Evolutionary conservation across 2,797 vertebrate genomes (phyloP).

Genomic region (Sebastolobus altivelis): DNA sequence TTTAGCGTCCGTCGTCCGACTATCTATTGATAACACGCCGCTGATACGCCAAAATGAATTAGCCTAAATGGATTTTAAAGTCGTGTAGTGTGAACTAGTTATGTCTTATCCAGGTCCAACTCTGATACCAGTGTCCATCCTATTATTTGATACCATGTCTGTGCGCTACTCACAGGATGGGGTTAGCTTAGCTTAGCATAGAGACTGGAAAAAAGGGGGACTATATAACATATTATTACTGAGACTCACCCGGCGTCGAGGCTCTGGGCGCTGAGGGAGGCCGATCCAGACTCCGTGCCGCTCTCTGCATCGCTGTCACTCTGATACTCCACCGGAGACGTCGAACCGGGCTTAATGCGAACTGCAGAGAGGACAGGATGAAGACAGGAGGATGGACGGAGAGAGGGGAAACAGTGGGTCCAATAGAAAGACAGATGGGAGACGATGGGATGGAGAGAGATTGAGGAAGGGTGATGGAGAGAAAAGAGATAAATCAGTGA

Average conservation of each 20-base stretch:
- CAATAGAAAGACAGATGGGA: neutral
- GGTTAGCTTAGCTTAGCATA: neutral
- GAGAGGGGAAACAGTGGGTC: neutral
- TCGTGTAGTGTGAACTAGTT: too few species aligned
- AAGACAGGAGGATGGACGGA: neutral
- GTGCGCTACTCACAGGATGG: neutral
- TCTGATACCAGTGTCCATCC: too few species aligned
- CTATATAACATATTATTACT: neutral
- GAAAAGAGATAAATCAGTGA: constrained; percentile 3
- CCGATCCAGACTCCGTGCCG: constrained; percentile 88
- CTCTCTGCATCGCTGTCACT: constrained; percentile 94
- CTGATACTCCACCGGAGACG: constrained; percentile 92
- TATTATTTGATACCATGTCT: neutral
- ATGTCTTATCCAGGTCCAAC: too few species aligned
- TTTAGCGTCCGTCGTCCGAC: too few species aligned
- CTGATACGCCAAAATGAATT: too few species aligned
- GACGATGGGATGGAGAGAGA: constrained; percentile 4
- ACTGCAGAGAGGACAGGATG: constrained; percentile 75
- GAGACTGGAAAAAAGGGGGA: neutral
- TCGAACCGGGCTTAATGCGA: constrained; percentile 91
- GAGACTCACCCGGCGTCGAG: constrained; percentile 79
- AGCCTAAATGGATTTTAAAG: too few species aligned
- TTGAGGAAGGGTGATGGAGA: neutral
- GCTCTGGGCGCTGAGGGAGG: constrained; percentile 84
- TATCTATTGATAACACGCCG: too few species aligned